Conservation (phyloP, 2,113 vertebrate genomes). For the Brevimyrus niger region DNA sequence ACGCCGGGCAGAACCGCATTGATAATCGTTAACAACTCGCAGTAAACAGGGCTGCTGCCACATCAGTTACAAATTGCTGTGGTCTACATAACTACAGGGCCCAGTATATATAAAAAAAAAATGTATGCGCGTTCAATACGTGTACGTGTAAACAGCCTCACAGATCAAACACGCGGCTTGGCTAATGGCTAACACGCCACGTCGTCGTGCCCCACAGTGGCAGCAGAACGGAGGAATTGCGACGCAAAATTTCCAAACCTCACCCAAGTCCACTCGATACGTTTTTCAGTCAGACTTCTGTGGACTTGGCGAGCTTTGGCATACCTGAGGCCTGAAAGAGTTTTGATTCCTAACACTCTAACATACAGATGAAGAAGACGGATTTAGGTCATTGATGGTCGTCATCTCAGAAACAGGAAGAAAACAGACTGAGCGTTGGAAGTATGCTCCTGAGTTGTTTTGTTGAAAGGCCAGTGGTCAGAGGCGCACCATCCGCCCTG, state of each 20-base stretch:
- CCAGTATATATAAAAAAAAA: background rate
- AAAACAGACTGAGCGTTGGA: background rate
- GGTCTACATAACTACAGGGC: background rate
- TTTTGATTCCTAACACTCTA: background rate
- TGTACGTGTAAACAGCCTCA: background rate
- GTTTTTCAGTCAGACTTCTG: background rate
- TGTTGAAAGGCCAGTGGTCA: background rate
- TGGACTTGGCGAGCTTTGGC: background rate
- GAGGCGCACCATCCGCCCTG: background rate
- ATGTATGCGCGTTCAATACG: background rate
- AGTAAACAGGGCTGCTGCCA: background rate
- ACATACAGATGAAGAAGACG: background rate
- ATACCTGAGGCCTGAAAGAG: background rate
- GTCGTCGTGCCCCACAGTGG: background rate
- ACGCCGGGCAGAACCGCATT: background rate
- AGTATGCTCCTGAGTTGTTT: background rate
- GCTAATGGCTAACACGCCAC: background rate
- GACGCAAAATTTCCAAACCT: background rate
- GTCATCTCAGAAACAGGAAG: background rate
- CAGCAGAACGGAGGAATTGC: background rate
- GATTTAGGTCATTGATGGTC: background rate
- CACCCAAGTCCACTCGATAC: background rate
- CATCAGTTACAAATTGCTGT: background rate
- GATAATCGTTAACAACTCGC: slow-evolving; percentile 9
- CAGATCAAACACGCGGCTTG: background rate